Conservation (phyloP, 2,888 invertebrate genomes). For the Neoascia interrupta region DNA sequence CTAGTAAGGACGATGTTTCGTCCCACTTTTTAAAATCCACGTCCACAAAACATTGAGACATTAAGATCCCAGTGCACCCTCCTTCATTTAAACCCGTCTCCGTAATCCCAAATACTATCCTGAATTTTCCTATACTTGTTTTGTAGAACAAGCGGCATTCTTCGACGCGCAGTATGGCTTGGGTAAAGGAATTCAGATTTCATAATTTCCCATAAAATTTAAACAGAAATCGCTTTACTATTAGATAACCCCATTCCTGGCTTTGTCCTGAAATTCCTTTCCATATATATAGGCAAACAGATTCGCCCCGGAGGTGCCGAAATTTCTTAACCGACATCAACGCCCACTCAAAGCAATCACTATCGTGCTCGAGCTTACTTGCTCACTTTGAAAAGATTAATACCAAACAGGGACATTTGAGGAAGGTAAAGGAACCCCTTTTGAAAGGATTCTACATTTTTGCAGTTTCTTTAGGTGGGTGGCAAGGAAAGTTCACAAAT, state of each 20-base stretch:
- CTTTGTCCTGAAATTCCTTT: constrained; percentile 17
- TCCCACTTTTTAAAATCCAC: too few relatives aligned
- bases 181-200: background rate
- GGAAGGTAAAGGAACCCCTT: constrained; percentile 6
- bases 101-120: too few relatives aligned
- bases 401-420: constrained; percentile 1
- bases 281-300: constrained; percentile 27
- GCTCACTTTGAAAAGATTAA: constrained; percentile 6
- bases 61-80: too few relatives aligned
- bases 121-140: too few relatives aligned
- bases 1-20: too few relatives aligned
- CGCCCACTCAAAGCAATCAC: constrained; percentile 12
- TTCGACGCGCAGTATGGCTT: too few relatives aligned
- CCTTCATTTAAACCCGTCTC: too few relatives aligned
- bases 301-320: constrained; percentile 30
- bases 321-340: constrained; percentile 40
- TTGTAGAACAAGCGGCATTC: too few relatives aligned
- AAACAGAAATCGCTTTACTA: constrained; percentile 11
- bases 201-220: constrained; percentile 2
- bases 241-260: background rate
- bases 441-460: constrained; percentile 2
- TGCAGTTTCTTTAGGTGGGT: background rate
- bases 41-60: too few relatives aligned
- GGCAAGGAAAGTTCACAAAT: background rate
- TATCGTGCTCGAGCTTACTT: constrained; percentile 1